Evolutionary conservation across 2,888 invertebrate species (phyloP), one percentile per base, ranked within the genome.

Genomic region (Timandra comae): DNA sequence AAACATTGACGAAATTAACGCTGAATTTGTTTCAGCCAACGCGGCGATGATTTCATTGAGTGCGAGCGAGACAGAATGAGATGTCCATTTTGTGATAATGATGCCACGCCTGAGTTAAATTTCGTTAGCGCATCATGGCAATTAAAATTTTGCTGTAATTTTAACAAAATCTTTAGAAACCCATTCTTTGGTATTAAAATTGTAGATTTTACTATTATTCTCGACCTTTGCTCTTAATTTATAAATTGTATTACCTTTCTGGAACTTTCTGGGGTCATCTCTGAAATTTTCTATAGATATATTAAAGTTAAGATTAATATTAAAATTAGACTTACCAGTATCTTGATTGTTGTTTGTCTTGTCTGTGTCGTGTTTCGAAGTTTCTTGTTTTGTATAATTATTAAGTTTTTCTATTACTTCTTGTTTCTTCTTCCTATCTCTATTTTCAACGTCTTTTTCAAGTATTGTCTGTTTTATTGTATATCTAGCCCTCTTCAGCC

Each of bases 401-500:
- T 43, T 28, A 28, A 25, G 19, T 35, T 32, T 37, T 33, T 54
- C 41, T 56, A 34, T 50, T 54, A 40, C 30, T 34, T 45, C 36
- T 51, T 42, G 38, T 52, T 20, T 45, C 32, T 44, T 44, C 35
- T 53, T 44, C 33, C 43, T 47, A 43, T 51, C 45, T 63, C 39
- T 45, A 39, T 56, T 33, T 57, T 62, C 49, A 52, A 64, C 45
- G 44, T 54, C 38, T 55, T 63, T 52, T 56, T 53, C 51, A 40
- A 47, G 49, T 76, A 70, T 77, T 74, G 66, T 76, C 66, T 59
- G 53, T 23, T 52, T 54, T 64, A 58, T 63, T 66, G 48, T 69
- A 57, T 63, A 55, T 65, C 46, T 68, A 68, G 70, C 56, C 70
- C 73, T 71, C 68, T 63, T 70, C 63, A 69, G 80, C 81, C 84